Conservation (phyloP, 2,797 vertebrate species). For the Varecia variegata region DNA sequence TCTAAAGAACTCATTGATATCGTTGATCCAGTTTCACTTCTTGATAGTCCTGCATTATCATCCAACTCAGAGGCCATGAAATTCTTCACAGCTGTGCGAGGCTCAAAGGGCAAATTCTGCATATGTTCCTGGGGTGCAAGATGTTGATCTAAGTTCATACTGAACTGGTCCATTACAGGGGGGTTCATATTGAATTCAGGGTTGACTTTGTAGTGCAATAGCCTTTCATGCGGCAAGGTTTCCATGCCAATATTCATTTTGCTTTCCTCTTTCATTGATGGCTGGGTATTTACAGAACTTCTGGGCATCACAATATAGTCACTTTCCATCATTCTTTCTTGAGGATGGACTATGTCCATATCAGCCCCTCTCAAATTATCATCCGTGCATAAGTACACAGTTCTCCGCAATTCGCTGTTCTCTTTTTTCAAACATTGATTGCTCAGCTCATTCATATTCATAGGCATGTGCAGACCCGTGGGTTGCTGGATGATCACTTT, state of each 20-base stretch:
- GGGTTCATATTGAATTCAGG: conserved; percentile 95
- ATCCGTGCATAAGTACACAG: conserved; percentile 97
- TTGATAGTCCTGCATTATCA: conserved; percentile 93
- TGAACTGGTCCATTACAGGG: conserved; percentile 96
- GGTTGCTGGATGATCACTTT: conserved; percentile 99
- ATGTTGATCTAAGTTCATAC: conserved; percentile 95
- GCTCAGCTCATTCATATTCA: conserved; percentile 93
- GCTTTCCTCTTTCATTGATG: conserved; percentile 94
- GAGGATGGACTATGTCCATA: conserved; percentile 91
- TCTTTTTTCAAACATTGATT: conserved; percentile 94
- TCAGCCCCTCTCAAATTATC: conserved; percentile 94
- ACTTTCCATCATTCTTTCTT: conserved; percentile 96
- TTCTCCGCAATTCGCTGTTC: conserved; percentile 93
- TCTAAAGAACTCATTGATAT: conserved; percentile 99
- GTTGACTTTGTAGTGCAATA: conserved; percentile 98
- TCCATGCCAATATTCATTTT: conserved; percentile 98
- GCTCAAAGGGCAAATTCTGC: conserved; percentile 97
- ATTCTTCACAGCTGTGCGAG: conserved; percentile 98
- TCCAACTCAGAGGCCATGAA: conserved; percentile 98
- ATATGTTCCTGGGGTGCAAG: conserved; percentile 93
- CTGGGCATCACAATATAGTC: conserved; percentile 99
- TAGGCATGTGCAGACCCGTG: conserved; percentile 94
- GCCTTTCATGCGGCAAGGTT: conserved; percentile 94
- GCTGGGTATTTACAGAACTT: conserved; percentile 90
- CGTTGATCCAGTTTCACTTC: conserved; percentile 98